Evolutionary conservation across 1,140 invertebrate species (phyloP).

Genomic region (Planococcus citri): DNA sequence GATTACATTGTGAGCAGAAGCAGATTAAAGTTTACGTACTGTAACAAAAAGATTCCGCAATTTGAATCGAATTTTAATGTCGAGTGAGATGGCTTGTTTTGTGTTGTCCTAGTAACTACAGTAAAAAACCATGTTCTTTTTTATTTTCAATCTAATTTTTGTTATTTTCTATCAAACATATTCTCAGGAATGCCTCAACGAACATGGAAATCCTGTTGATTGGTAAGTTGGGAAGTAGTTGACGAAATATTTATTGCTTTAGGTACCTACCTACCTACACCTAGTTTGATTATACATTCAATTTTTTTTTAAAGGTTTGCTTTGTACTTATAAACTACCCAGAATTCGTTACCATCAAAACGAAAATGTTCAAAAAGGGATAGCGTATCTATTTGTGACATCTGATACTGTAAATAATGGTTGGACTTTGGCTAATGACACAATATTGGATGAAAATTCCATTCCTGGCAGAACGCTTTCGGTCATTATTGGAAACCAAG

Average conservation of each 20-base stretch:
- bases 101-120: too few relatives aligned
- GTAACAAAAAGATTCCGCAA: too few relatives aligned
- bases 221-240: conserved; percentile 25
- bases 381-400: conserved; percentile 61
- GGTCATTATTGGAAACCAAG: conserved; percentile 38
- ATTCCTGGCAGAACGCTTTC: conserved; percentile 57
- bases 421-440: conserved; percentile 54
- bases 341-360: conserved; percentile 43
- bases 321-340: conserved; percentile 71
- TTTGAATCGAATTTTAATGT: too few relatives aligned
- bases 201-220: conserved; percentile 26
- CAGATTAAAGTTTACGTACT: too few relatives aligned
- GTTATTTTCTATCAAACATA: too few relatives aligned
- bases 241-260: too few relatives aligned
- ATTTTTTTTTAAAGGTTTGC: conserved; percentile 58
- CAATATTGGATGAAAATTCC: conserved; percentile 55
- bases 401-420: conserved; percentile 39
- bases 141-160: too few relatives aligned
- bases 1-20: too few relatives aligned
- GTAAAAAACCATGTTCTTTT: too few relatives aligned
- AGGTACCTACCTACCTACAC: too few relatives aligned
- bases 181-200: conserved; percentile 25
- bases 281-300: too few relatives aligned
- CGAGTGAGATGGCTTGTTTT: too few relatives aligned
- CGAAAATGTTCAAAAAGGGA: conserved; percentile 44